Conservation (phyloP, 2,888 invertebrate genomes). For the Cactoblastis cactorum region DNA sequence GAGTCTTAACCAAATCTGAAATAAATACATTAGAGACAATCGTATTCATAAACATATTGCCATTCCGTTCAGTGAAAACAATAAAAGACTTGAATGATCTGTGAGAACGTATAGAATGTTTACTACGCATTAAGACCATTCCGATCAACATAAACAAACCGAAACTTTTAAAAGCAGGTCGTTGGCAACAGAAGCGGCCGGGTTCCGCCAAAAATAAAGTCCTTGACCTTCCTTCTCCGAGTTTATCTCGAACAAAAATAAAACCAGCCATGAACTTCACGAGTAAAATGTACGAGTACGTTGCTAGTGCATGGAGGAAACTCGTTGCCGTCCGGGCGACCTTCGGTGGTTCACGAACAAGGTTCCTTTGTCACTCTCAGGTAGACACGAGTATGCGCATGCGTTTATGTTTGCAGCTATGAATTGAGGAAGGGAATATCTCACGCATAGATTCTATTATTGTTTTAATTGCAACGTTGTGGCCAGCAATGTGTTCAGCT, state of each 20-base stretch:
- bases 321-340: constrained; percentile 60
- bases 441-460: constrained; percentile 13
- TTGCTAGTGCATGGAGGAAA: constrained; percentile 44
- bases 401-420: constrained; percentile 26
- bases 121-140: constrained; percentile 42
- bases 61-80: constrained; percentile 5
- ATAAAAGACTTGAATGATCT: constrained; percentile 18
- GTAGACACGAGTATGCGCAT: constrained; percentile 13
- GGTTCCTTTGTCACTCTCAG: constrained; percentile 55
- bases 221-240: constrained; percentile 68
- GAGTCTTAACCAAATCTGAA: background rate
- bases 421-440: constrained; percentile 33
- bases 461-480: background rate
- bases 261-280: constrained; percentile 71
- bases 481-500: background rate
- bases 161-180: constrained; percentile 45
- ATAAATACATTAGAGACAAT: background rate
- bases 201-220: constrained; percentile 69
- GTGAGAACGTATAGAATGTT: constrained; percentile 26
- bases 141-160: constrained; percentile 39
- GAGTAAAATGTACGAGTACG: constrained; percentile 43
- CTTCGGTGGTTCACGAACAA: constrained; percentile 75
- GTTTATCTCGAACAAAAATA: constrained; percentile 68
- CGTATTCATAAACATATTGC: background rate
- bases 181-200: constrained; percentile 53